phyloP scores from a whole-genome alignment of 2,797 vertebrate genomes.

The Gymnothorax javanicus region DNA sequence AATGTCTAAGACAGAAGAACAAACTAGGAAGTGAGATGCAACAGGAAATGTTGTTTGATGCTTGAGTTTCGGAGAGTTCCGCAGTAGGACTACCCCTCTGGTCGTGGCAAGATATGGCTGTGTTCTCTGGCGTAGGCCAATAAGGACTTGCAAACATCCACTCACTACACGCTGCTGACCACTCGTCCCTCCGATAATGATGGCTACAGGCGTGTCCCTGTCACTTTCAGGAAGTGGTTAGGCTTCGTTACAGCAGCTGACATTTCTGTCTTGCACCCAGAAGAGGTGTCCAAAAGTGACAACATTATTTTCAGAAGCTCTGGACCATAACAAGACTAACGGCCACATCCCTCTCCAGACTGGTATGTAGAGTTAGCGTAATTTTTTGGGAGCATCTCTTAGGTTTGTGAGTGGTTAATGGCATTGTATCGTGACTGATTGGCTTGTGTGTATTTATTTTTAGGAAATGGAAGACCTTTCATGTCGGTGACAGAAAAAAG shows the following conservation, averaged over 20 bases:
- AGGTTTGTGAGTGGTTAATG: background rate
- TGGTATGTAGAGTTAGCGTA: background rate
- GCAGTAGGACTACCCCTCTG: no score
- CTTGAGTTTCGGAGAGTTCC: background rate
- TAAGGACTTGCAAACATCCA: background rate
- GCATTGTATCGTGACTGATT: background rate
- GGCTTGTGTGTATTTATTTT: background rate
- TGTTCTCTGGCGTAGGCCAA: background rate
- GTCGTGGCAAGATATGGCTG: background rate
- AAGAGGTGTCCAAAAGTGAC: background rate
- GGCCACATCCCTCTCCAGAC: background rate
- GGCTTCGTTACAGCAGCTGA: background rate
- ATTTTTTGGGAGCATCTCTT: background rate
- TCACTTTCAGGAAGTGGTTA: slow-evolving; percentile 9
- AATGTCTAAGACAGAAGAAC: background rate
- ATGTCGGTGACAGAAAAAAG: background rate
- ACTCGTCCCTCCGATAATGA: background rate
- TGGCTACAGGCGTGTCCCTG: background rate
- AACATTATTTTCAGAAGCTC: background rate
- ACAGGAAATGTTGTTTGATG: background rate
- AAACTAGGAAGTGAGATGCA: background rate
- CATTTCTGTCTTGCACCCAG: background rate
- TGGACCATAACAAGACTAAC: background rate
- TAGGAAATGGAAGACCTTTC: background rate
- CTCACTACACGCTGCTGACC: background rate